A percentile compares a stretch with the other conserved stretches of the same genome.
Evolutionary conservation across 2,797 vertebrate species (phyloP).

Genomic region (Decapterus maruadsi): DNA sequence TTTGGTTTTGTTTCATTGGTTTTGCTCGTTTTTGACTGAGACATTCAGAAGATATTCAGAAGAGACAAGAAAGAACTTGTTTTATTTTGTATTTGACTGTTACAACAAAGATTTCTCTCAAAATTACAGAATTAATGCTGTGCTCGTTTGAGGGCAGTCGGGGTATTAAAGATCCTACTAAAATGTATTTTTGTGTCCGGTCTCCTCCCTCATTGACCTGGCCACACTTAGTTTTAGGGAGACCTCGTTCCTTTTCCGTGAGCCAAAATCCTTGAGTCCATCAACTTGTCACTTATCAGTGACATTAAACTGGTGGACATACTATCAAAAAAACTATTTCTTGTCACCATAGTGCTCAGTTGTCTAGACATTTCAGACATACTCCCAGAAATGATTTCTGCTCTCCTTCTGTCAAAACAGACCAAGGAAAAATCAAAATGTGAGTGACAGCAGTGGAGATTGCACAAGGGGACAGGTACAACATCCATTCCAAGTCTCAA

Average conservation of each 20-base stretch:
- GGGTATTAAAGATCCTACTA: no score
- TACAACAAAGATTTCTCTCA: no score
- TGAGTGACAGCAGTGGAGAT: constrained; percentile 58
- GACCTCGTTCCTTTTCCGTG: constrained; percentile 5
- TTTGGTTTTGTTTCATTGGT: no score
- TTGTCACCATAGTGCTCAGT: constrained; percentile 22
- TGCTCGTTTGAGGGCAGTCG: no score
- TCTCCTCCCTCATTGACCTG: no score
- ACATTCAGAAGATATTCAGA: no score
- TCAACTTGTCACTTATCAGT: constrained; percentile 46
- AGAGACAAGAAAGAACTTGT: no score
- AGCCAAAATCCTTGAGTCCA: background rate
- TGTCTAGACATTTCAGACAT: constrained; percentile 35
- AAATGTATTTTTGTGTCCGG: no score
- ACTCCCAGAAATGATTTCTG: constrained; percentile 20
- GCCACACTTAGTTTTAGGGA: constrained; percentile 12
- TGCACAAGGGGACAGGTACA: constrained; percentile 28
- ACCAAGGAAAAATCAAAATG: constrained; percentile 28
- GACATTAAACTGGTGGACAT: constrained; percentile 24
- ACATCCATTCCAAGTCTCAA: background rate
- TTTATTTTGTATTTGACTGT: no score
- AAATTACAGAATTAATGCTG: no score
- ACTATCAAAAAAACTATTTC: constrained; percentile 45
- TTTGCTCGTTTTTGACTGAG: no score
- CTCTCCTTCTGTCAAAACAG: constrained; percentile 28